phyloP scores from a whole-genome alignment of 2,888 invertebrate species.

The Andrena flavipes region DNA sequence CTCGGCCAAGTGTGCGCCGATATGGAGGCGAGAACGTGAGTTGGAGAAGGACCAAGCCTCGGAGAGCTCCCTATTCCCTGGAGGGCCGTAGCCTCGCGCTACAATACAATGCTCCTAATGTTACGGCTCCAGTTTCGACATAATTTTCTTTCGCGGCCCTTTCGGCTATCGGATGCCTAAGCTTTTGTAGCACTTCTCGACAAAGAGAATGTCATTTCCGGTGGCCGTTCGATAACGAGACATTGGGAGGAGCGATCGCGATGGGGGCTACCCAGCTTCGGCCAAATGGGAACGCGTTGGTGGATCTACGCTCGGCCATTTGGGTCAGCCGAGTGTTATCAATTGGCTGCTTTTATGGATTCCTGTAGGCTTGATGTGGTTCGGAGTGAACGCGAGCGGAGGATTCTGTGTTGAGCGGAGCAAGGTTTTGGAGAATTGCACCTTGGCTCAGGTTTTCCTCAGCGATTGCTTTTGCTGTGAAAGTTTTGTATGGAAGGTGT shows the following conservation, averaged over 20 bases:
- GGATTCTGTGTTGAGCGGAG: no score
- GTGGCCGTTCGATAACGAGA: slow-evolving; percentile 69
- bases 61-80: slow-evolving; percentile 71
- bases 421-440: no score
- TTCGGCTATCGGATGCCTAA: slow-evolving; percentile 72
- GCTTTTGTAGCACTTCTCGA: slow-evolving; percentile 74
- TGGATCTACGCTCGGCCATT: background rate
- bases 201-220: slow-evolving; percentile 80
- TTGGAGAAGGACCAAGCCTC: slow-evolving; percentile 74
- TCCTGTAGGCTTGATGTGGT: no score
- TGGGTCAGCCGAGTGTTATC: background rate
- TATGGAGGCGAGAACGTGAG: slow-evolving; percentile 69
- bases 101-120: slow-evolving; percentile 85
- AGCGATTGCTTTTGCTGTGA: no score
- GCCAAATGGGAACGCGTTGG: no score
- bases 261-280: background rate
- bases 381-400: no score
- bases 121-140: slow-evolving; percentile 84
- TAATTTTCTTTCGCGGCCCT: slow-evolving; percentile 81
- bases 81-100: slow-evolving; percentile 81
- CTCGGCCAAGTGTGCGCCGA: slow-evolving; percentile 51
- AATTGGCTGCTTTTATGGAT: background rate
- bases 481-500: no score
- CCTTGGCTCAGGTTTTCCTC: no score
- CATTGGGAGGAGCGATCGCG: slow-evolving; percentile 11